Evolutionary conservation across 2,797 vertebrate species (phyloP).

Genomic region (Cuculus canorus): DNA sequence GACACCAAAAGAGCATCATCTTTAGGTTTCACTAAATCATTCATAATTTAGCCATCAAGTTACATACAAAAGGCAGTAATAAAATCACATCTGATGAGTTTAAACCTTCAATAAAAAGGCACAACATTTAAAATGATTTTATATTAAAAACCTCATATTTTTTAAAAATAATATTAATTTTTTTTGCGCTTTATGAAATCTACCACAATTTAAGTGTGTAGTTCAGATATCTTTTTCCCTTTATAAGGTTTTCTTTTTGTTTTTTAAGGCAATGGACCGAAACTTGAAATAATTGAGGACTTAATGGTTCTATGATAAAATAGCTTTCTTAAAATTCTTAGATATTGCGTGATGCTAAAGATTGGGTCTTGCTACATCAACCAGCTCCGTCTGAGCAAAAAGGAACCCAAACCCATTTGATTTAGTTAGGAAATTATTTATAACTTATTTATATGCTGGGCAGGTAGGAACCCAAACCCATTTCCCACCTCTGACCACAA

Average conservation of each 20-base stretch:
- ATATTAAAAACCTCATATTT: not conserved
- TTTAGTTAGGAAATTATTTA: not conserved
- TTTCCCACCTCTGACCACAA: not conserved
- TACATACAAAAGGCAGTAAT: not conserved
- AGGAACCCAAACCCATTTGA: not conserved
- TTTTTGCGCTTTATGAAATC: not conserved
- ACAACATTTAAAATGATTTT: not conserved
- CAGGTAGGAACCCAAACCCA: not conserved
- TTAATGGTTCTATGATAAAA: not conserved
- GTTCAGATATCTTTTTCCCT: not conserved
- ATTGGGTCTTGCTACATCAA: not conserved
- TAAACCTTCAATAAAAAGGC: not conserved
- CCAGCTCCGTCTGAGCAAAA: not conserved
- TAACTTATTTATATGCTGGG: not conserved
- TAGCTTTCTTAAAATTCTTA: not conserved
- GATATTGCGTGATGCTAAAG: not conserved
- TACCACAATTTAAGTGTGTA: not conserved
- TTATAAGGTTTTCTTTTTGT: not conserved
- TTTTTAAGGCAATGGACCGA: not conserved
- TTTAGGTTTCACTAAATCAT: constrained; percentile 46
- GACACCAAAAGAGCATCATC: constrained; percentile 9
- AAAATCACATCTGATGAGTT: constrained; percentile 16
- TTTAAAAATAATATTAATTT: not conserved
- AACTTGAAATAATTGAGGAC: not conserved
- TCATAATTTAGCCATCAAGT: constrained; percentile 34